A percentile compares a stretch with the other conserved stretches of the same genome.
Evolutionary conservation across 1,140 invertebrate species (phyloP).

Genomic region (Calephelis nemesis): DNA sequence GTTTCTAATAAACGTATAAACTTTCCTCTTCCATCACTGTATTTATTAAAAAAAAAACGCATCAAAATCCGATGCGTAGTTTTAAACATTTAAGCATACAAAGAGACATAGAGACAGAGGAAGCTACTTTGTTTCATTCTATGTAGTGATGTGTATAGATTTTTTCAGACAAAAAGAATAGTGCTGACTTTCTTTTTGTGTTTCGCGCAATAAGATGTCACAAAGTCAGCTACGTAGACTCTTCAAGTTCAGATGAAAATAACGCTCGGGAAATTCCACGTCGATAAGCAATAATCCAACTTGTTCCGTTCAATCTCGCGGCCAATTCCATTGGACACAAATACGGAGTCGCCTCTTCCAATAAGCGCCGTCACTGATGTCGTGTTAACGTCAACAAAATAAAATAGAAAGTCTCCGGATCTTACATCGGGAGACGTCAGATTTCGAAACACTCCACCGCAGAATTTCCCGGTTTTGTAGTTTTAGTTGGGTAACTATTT

Average conservation of each 20-base stretch:
- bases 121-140: no score
- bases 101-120: no score
- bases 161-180: no score
- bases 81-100: no score
- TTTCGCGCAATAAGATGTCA: background rate
- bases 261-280: conserved; percentile 2
- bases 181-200: background rate
- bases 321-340: conserved; percentile 46
- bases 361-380: conserved; percentile 68
- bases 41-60: no score
- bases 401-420: conserved; percentile 61
- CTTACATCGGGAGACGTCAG: conserved; percentile 27
- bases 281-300: conserved; percentile 11
- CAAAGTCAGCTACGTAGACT: background rate
- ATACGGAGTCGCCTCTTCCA: conserved; percentile 59
- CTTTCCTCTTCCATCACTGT: no score
- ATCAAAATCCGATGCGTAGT: no score
- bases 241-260: conserved; percentile 11
- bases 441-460: background rate
- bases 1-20: no score
- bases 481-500: background rate
- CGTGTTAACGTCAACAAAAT: conserved; percentile 69
- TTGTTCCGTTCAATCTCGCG: conserved; percentile 26
- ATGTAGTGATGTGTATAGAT: no score
- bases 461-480: background rate